A percentile compares a stretch with the other conserved stretches of the same genome.
Conservation (phyloP, 2,888 invertebrate species). For the Eupsilia transversa region DNA sequence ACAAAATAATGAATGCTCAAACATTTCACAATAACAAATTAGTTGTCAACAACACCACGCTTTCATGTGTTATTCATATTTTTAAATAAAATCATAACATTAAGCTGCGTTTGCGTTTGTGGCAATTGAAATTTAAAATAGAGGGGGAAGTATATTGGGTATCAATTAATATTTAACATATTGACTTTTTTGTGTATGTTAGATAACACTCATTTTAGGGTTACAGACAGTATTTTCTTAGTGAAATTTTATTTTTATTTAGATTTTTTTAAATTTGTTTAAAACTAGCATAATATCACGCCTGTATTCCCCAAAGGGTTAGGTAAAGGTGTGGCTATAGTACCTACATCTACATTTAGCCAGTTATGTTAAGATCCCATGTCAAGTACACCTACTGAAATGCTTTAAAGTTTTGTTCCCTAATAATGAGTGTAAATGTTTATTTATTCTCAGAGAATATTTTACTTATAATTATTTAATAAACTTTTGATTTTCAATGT, state of each 20-base stretch:
- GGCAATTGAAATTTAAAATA: conserved; percentile 59
- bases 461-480: not conserved
- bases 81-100: conserved; percentile 51
- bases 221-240: not conserved
- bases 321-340: not conserved
- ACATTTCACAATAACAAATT: conserved; percentile 46
- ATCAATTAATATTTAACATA: conserved; percentile 53
- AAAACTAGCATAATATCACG: too few species aligned
- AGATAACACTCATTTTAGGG: conserved; percentile 9
- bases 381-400: not conserved
- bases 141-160: conserved; percentile 26
- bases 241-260: too few species aligned
- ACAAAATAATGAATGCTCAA: conserved; percentile 33
- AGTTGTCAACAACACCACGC: conserved; percentile 42
- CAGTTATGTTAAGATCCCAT: too few species aligned
- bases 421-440: not conserved
- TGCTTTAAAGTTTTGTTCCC: not conserved
- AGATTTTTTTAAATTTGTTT: too few species aligned
- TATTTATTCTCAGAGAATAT: not conserved
- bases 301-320: not conserved
- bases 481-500: not conserved
- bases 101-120: conserved; percentile 18
- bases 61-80: conserved; percentile 53
- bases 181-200: conserved; percentile 20
- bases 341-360: not conserved